Evolutionary conservation across 2,888 invertebrate species (phyloP), one percentile per base, ranked within the genome.

Genomic region (Elegia similella): DNA sequence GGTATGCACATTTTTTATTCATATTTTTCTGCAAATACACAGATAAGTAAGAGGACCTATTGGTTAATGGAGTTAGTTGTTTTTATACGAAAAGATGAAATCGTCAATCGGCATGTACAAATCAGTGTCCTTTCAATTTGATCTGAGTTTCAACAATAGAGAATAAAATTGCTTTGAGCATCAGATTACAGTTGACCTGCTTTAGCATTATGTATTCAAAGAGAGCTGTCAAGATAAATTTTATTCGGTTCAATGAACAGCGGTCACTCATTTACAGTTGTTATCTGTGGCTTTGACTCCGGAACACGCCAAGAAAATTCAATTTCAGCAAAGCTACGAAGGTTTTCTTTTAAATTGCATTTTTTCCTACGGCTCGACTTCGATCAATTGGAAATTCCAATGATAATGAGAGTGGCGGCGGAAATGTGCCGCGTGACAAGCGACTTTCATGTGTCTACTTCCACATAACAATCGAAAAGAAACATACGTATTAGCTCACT

Each of bases 351-450:
- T 58, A 66, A 72, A 72, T 71, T 69, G 69, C 67, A 68, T 69
- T 72, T 71, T 73, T 74, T 64, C 70, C 62, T 68, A 69, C 61
- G 68, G 64, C 60, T 73, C 72, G 70, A 66, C 67, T 75, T 75
- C 73, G 74, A 77, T 76, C 71, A 70, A 72, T 77, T 73, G 78
- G 72, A 76, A 78, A 75, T 71, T 69, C 62, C 66, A 66, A 66
- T 65, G 69, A 68, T 75, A 75, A 78, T 76, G 72, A 76, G 65
- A 69, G 62, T 57, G 64, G 62, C 55, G 62, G 65, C 65, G 62
- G 57, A 65, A 68, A 70, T 68, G 65, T 67, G 61, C 64, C 58
- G 60, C 58, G 59, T 57, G 58, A 42, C 23, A 46, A 23, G 32
- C 46, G 62, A 58, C 65, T 64, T 68, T 68, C 68, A 63, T 63